Evolutionary conservation across 2,797 vertebrate species (phyloP).

Genomic region (Oophaga sylvatica): DNA sequence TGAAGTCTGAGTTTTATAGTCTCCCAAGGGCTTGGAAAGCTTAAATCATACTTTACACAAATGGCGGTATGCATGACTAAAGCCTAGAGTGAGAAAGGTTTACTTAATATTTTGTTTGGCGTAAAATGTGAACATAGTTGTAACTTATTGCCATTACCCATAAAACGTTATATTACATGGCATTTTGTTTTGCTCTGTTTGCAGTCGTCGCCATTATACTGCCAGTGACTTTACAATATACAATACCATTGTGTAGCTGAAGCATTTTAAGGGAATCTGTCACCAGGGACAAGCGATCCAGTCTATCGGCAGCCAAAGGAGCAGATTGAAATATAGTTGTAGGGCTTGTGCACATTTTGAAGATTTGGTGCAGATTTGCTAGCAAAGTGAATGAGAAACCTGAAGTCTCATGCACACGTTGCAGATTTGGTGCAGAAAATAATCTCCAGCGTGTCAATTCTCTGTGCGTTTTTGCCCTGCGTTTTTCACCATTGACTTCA

Average conservation of each 20-base stretch:
- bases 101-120: constrained; percentile 24
- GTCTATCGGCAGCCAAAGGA: too few relatives aligned
- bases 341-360: too few relatives aligned
- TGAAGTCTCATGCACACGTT: too few relatives aligned
- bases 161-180: background rate
- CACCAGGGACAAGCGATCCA: too few relatives aligned
- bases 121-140: background rate
- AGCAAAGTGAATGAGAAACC: too few relatives aligned
- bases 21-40: constrained; percentile 35
- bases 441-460: too few relatives aligned
- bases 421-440: too few relatives aligned
- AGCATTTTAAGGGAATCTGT: too few relatives aligned
- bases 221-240: background rate
- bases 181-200: background rate
- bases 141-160: background rate
- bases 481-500: too few relatives aligned
- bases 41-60: constrained; percentile 49
- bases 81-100: background rate
- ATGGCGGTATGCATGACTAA: constrained; percentile 29
- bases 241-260: background rate
- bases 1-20: constrained; percentile 48
- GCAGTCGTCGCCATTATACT: background rate
- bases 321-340: too few relatives aligned
- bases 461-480: too few relatives aligned
- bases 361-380: too few relatives aligned